A percentile compares a stretch with the other conserved stretches of the same genome.
phyloP scores from a whole-genome alignment of 1,140 invertebrate species.

The Rhopalosiphum maidis region DNA sequence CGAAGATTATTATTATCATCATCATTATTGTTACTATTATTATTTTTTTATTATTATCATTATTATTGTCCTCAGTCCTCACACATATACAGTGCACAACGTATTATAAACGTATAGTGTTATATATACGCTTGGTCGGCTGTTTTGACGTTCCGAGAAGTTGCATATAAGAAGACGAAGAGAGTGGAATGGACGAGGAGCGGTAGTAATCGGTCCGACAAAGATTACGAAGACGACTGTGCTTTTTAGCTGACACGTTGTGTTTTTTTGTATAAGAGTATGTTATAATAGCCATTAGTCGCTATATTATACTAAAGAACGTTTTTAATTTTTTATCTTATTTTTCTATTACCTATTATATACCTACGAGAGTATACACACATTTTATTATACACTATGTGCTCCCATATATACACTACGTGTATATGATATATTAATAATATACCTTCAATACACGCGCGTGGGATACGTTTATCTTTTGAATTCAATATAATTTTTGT shows the following conservation, averaged over 20 bases:
- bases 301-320: background rate
- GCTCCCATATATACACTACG: background rate
- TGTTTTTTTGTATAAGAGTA: background rate
- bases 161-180: background rate
- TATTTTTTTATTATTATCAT: constrained; percentile 7
- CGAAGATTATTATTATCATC: constrained; percentile 11
- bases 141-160: constrained; percentile 29
- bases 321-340: background rate
- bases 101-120: background rate
- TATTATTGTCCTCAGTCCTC: background rate
- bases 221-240: background rate
- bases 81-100: too few species aligned
- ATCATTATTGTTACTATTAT: background rate
- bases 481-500: background rate
- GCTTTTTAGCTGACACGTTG: background rate
- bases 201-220: background rate
- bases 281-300: background rate
- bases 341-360: constrained; percentile 3
- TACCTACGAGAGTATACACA: background rate
- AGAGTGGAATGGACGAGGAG: background rate
- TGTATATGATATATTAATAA: too few species aligned
- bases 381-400: background rate
- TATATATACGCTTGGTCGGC: background rate
- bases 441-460: background rate
- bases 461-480: too few species aligned